Conservation (phyloP, 2,797 vertebrate genomes). For the Anguilla anguilla region DNA sequence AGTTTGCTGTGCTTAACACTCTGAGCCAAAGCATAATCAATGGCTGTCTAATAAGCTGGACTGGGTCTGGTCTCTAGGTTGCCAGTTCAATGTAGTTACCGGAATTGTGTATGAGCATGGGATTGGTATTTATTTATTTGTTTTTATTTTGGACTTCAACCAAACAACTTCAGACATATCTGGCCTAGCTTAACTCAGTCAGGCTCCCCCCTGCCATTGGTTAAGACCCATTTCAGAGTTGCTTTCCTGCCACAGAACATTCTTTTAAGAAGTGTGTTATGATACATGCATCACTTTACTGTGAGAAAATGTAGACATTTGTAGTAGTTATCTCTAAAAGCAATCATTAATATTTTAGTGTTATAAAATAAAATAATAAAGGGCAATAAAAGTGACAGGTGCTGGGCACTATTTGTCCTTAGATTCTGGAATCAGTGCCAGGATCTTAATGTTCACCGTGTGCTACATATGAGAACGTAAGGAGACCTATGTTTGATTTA, state of each 20-base stretch:
- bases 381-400: background rate
- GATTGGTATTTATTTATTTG: background rate
- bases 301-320: background rate
- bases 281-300: background rate
- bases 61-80: background rate
- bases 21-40: background rate
- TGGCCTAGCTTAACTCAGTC: background rate
- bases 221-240: background rate
- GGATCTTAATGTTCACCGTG: background rate
- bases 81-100: background rate
- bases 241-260: background rate
- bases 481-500: background rate
- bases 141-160: background rate
- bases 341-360: background rate
- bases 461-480: background rate
- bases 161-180: background rate
- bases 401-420: background rate
- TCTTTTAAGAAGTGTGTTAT: background rate
- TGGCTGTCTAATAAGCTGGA: background rate
- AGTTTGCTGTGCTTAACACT: conserved; percentile 1
- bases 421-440: background rate
- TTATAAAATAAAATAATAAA: background rate
- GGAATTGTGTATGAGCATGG: background rate
- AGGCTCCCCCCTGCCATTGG: background rate
- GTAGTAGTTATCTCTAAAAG: background rate